Evolutionary conservation across 1,140 invertebrate species (phyloP).

Genomic region (Penaeus vannamei): DNA sequence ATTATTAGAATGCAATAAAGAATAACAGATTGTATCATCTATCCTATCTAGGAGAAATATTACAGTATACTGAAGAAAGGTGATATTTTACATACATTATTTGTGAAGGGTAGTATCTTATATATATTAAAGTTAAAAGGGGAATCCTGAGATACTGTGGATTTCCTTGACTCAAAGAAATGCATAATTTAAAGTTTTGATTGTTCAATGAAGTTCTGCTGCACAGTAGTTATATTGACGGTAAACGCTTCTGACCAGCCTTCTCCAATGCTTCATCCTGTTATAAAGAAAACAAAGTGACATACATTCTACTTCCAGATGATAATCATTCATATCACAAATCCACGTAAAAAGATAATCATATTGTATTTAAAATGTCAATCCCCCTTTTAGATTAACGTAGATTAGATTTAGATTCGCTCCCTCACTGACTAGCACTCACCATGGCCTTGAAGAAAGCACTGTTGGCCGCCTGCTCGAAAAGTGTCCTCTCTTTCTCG

Average conservation of each 20-base stretch:
- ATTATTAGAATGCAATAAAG: no score
- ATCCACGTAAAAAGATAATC: no score
- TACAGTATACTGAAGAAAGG: no score
- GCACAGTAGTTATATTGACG: slow-evolving; percentile 1
- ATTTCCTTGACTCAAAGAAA: no score
- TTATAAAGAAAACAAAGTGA: neutral
- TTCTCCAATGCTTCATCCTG: slow-evolving; percentile 52
- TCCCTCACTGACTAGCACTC: neutral
- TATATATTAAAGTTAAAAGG: no score
- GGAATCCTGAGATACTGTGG: no score
- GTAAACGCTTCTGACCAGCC: slow-evolving; percentile 42
- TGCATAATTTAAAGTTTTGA: neutral
- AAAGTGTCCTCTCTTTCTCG: slow-evolving; percentile 44
- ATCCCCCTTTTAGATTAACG: neutral
- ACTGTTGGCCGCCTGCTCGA: slow-evolving; percentile 35
- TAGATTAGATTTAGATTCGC: neutral
- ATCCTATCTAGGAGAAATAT: no score
- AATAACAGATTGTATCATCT: no score
- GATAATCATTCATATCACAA: neutral
- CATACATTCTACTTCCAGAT: neutral
- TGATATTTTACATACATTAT: no score
- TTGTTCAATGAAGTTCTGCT: neutral
- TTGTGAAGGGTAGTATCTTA: no score
- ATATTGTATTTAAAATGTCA: neutral
- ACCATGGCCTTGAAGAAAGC: slow-evolving; percentile 53